Conservation (phyloP, 2,113 vertebrate species). For the Etia nguti region DNA sequence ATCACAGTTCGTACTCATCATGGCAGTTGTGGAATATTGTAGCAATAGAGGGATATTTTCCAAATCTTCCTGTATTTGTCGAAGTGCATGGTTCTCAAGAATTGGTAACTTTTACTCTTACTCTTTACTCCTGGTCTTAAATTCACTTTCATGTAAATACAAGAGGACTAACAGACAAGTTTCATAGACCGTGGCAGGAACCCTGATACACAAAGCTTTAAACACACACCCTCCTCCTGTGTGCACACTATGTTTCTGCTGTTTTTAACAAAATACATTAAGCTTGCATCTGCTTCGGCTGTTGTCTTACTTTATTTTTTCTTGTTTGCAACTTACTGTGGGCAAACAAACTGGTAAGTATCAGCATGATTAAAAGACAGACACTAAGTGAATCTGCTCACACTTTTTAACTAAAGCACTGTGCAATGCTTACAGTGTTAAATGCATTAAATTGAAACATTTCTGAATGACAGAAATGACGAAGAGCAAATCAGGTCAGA, state of each 20-base stretch:
- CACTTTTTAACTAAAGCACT: neutral
- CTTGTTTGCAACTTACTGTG: slow-evolving; percentile 77
- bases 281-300: neutral
- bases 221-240: neutral
- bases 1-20: neutral
- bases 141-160: neutral
- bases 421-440: neutral
- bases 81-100: neutral
- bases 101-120: neutral
- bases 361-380: neutral
- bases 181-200: neutral
- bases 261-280: neutral
- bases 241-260: neutral
- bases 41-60: neutral
- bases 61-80: neutral
- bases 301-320: slow-evolving; percentile 50
- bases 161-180: neutral
- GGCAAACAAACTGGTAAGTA: slow-evolving; percentile 83
- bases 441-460: neutral
- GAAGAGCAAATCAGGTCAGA: neutral
- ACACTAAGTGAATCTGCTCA: neutral
- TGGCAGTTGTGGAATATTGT: neutral
- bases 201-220: neutral
- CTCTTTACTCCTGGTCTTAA: neutral
- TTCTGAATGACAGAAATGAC: neutral